Evolutionary conservation across 1,140 invertebrate species (phyloP).

Genomic region (Caenorhabditis remanei): DNA sequence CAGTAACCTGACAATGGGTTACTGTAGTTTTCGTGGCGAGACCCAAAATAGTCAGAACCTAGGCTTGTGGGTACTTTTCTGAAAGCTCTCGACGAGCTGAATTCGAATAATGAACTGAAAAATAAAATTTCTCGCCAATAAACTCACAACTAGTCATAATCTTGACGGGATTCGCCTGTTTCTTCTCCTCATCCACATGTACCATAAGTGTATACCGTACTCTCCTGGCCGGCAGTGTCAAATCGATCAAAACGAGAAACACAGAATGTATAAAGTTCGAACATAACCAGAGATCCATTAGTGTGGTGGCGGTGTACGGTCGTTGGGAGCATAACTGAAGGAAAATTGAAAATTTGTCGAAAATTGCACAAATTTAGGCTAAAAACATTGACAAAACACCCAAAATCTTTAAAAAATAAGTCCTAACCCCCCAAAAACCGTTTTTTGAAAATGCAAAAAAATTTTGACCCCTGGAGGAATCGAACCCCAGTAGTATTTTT

Average conservation of each 20-base stretch:
- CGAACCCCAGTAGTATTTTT: too few relatives aligned
- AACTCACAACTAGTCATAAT: slow-evolving; percentile 25
- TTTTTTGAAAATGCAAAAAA: too few relatives aligned
- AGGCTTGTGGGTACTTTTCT: not conserved
- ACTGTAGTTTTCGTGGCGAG: too few relatives aligned
- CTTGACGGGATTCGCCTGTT: slow-evolving; percentile 19
- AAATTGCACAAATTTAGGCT: not conserved
- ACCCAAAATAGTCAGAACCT: not conserved
- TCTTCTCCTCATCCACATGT: slow-evolving; percentile 43
- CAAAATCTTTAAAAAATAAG: too few relatives aligned
- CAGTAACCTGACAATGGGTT: too few relatives aligned
- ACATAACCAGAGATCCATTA: slow-evolving; percentile 49
- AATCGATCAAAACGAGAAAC: slow-evolving; percentile 12
- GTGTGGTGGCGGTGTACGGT: slow-evolving; percentile 14
- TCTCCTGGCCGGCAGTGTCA: slow-evolving; percentile 6
- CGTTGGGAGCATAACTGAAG: slow-evolving; percentile 37
- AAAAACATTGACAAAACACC: too few relatives aligned
- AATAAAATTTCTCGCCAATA: too few relatives aligned
- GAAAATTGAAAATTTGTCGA: not conserved
- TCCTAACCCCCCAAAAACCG: too few relatives aligned
- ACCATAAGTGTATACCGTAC: slow-evolving; percentile 38
- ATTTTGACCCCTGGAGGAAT: too few relatives aligned
- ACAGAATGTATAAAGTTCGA: slow-evolving; percentile 18
- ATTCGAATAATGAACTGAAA: too few relatives aligned
- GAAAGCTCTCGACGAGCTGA: not conserved